These are phyloP conservation scores for Oryzias curvinotus DNA, from an alignment of 2,113 vertebrate species.

Conservation along the genomic window DNA sequence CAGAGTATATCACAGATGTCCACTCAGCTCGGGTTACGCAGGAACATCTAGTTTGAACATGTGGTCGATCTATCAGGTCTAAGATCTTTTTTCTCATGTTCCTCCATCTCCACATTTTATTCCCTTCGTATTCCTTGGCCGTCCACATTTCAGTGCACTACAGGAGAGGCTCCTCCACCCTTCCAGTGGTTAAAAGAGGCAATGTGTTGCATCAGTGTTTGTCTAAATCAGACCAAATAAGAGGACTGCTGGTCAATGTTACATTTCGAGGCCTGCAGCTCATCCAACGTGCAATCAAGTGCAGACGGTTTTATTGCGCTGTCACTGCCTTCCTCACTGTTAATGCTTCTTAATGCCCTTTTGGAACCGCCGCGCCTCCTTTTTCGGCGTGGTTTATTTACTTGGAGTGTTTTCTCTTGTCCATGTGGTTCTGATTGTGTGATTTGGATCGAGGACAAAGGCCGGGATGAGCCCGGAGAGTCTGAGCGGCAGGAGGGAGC, in stretches of 20 bases:
- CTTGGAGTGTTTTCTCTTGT: conserved; percentile 44
- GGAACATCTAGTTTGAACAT: conserved; percentile 62
- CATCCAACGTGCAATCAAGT: conserved; percentile 11
- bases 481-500: conserved; percentile 6
- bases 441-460: conserved; percentile 53
- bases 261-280: conserved; percentile 7
- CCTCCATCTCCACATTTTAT: conserved; percentile 22
- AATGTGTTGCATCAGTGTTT: neutral
- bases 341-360: conserved; percentile 31
- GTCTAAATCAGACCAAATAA: neutral
- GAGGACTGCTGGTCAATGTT: conserved; percentile 6
- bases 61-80: conserved; percentile 65
- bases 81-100: conserved; percentile 42
- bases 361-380: conserved; percentile 16
- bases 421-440: conserved; percentile 68
- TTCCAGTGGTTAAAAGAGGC: no score
- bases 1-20: conserved; percentile 66
- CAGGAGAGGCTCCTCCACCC: no score
- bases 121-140: conserved; percentile 7
- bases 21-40: conserved; percentile 57
- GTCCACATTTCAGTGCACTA: conserved; percentile 2
- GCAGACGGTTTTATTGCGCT: neutral
- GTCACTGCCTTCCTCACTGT: conserved; percentile 28
- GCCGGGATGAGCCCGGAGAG: conserved; percentile 25
- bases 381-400: conserved; percentile 57